A percentile compares a stretch with the other conserved stretches of the same genome.
Evolutionary conservation across 2,113 vertebrate species (phyloP).

Genomic region (Acrocephalus kingi): DNA sequence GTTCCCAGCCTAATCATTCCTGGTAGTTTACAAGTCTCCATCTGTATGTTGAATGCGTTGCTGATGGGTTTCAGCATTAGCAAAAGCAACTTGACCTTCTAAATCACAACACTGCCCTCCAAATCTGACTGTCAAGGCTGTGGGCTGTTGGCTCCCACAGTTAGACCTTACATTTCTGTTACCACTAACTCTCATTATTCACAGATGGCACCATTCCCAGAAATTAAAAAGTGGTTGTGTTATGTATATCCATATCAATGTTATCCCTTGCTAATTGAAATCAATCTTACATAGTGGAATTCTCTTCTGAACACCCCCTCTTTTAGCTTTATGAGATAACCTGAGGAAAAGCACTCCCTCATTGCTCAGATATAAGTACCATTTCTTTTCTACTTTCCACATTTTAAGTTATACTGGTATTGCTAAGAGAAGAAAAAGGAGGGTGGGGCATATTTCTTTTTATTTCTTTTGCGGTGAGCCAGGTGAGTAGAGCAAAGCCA

Average conservation of each 20-base stretch:
- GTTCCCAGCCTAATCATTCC: not conserved
- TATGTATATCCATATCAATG: slow-evolving; percentile 7
- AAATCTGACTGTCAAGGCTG: not conserved
- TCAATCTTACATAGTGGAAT: not conserved
- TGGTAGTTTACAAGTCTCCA: not conserved
- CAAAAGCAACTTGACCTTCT: not conserved
- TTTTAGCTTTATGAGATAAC: not conserved
- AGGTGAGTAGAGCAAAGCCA: not conserved
- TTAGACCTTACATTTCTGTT: not conserved
- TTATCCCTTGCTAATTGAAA: not conserved
- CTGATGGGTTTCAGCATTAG: not conserved
- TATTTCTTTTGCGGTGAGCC: not conserved
- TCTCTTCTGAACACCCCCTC: not conserved
- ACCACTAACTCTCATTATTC: not conserved
- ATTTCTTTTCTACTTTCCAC: not conserved
- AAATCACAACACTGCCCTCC: not conserved
- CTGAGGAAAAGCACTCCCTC: not conserved
- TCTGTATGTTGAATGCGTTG: not conserved
- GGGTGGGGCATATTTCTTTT: not conserved
- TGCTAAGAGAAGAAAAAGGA: not conserved
- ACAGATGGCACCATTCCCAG: slow-evolving; percentile 10
- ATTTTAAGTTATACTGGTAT: not conserved
- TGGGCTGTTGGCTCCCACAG: not conserved
- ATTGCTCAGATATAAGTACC: not conserved
- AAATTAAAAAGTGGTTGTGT: slow-evolving; percentile 14